Percentiles rank a stretch among this genome's conserved stretches.
These are phyloP conservation scores for Menidia beryllina DNA, from an alignment of 2,113 vertebrate species.

Conservation along the genomic window DNA sequence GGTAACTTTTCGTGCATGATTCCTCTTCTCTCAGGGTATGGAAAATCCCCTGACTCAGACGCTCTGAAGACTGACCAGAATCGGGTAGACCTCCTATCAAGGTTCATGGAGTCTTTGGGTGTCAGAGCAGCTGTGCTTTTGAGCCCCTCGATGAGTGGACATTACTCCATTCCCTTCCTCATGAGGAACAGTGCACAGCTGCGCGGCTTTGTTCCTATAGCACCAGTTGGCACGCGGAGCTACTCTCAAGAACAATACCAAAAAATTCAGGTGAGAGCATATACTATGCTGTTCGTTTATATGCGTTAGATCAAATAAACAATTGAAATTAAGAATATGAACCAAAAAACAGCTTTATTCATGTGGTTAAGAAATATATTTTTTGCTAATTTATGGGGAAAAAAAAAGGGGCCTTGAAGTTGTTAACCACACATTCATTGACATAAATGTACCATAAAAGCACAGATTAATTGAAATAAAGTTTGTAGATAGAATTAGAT, in stretches of 20 bases:
- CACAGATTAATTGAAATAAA: neutral
- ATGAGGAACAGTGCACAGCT: slow-evolving; percentile 83
- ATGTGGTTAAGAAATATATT: too few relatives aligned
- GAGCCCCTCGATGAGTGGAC: slow-evolving; percentile 95
- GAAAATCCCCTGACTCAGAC: slow-evolving; percentile 84
- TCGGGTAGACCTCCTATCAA: slow-evolving; percentile 85
- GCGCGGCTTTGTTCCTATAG: slow-evolving; percentile 89
- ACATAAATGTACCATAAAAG: neutral
- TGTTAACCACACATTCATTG: neutral
- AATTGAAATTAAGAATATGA: too few relatives aligned
- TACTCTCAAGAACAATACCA: slow-evolving; percentile 87
- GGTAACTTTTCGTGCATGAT: neutral
- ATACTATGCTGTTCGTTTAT: too few relatives aligned
- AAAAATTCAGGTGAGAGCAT: slow-evolving; percentile 85
- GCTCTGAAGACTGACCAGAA: slow-evolving; percentile 82
- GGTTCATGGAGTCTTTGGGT: slow-evolving; percentile 84
- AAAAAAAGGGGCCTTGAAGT: too few relatives aligned
- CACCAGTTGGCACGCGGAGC: slow-evolving; percentile 88
- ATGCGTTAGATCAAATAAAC: too few relatives aligned
- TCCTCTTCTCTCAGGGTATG: slow-evolving; percentile 84
- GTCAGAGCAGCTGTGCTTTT: slow-evolving; percentile 85
- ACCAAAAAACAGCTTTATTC: too few relatives aligned
- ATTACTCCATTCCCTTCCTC: slow-evolving; percentile 91
- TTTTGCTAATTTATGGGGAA: too few relatives aligned
- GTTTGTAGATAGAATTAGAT: too few relatives aligned